These are phyloP conservation scores for Etheostoma spectabile DNA, from an alignment of 2,113 vertebrate genomes.

Conservation along the genomic window DNA sequence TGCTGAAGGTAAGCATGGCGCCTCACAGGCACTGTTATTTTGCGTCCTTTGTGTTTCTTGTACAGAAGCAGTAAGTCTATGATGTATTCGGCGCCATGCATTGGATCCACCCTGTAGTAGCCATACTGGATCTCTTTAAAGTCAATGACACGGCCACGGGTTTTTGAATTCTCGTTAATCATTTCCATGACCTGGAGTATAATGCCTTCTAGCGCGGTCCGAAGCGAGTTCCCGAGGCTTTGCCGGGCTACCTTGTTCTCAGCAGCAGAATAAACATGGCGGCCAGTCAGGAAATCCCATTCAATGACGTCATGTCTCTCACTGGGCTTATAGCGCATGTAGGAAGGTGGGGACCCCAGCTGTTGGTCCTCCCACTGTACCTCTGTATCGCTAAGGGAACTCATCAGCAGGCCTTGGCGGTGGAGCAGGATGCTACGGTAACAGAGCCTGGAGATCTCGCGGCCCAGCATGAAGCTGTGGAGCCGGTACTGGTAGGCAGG, in stretches of 20 bases:
- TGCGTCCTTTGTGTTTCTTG: conserved; percentile 91
- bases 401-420: conserved; percentile 87
- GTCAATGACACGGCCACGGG: conserved; percentile 89
- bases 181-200: conserved; percentile 93
- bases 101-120: conserved; percentile 88
- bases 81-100: conserved; percentile 90
- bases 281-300: conserved; percentile 90
- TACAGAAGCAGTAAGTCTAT: conserved; percentile 91
- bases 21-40: conserved; percentile 89
- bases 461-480: conserved; percentile 88
- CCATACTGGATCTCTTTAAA: conserved; percentile 93
- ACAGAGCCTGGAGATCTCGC: conserved; percentile 86
- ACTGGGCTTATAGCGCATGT: conserved; percentile 85
- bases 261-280: conserved; percentile 84
- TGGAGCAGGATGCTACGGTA: conserved; percentile 88
- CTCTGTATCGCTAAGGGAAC: conserved; percentile 86
- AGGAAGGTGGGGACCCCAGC: conserved; percentile 87
- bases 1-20: conserved; percentile 91
- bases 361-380: conserved; percentile 88
- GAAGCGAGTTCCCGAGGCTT: conserved; percentile 83
- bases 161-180: conserved; percentile 91
- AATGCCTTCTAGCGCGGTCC: conserved; percentile 85
- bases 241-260: conserved; percentile 86
- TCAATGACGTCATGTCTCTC: conserved; percentile 85
- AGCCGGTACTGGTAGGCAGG: conserved; percentile 91